Percentiles rank a stretch among this genome's conserved stretches.
These are phyloP conservation scores for Apodemia zela DNA, from an alignment of 2,888 invertebrate genomes.

Conservation along the genomic window DNA sequence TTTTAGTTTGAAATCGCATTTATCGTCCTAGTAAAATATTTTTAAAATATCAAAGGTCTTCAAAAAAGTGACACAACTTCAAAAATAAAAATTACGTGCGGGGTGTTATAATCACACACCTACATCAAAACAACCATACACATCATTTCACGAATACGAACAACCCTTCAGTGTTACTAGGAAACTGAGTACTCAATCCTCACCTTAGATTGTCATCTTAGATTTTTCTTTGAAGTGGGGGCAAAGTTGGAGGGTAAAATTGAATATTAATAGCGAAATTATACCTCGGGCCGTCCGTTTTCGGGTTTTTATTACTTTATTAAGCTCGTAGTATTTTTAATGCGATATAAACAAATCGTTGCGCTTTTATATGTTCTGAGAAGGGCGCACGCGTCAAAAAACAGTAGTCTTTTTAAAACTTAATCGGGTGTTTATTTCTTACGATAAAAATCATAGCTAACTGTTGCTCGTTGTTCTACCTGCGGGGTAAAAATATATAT, in stretches of 20 bases:
- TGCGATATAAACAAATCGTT: slow-evolving; percentile 73
- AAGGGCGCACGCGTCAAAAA: slow-evolving; percentile 71
- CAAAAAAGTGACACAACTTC: slow-evolving; percentile 20
- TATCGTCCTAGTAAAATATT: not conserved
- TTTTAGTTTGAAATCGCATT: too few species aligned
- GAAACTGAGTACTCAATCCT: slow-evolving; percentile 66
- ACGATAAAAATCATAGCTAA: too few species aligned
- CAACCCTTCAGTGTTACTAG: slow-evolving; percentile 59
- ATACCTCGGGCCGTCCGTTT: slow-evolving; percentile 56
- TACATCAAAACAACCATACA: slow-evolving; percentile 35
- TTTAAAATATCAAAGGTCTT: slow-evolving; percentile 11
- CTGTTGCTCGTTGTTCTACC: slow-evolving; percentile 43
- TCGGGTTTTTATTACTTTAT: slow-evolving; percentile 75
- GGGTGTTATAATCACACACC: slow-evolving; percentile 38
- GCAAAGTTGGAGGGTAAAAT: slow-evolving; percentile 67
- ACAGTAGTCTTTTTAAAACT: slow-evolving; percentile 76
- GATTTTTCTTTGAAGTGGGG: slow-evolving; percentile 74
- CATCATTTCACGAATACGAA: slow-evolving; percentile 24
- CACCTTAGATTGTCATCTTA: slow-evolving; percentile 63
- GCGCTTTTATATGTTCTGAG: slow-evolving; percentile 63
- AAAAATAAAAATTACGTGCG: slow-evolving; percentile 30
- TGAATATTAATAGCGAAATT: slow-evolving; percentile 80
- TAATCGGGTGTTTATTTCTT: slow-evolving; percentile 63
- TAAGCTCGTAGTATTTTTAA: slow-evolving; percentile 67
- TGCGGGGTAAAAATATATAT: slow-evolving; percentile 32